Percentiles rank a stretch among this genome's conserved stretches.
phyloP scores from a whole-genome alignment of 2,113 vertebrate genomes.

The Bubo scandiacus region DNA sequence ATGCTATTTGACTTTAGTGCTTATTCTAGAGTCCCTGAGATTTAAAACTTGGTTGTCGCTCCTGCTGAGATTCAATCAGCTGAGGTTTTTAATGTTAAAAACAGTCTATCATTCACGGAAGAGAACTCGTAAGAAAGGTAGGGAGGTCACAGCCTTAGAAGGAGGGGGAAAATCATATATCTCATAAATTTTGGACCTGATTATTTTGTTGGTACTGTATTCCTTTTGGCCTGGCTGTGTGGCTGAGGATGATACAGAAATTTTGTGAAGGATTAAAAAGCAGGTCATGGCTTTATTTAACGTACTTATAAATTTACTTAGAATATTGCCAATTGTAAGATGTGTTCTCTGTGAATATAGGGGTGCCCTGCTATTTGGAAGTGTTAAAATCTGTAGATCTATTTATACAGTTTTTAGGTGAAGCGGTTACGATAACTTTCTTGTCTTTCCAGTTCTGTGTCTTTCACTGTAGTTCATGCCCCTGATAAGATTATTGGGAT shows the following conservation, averaged over 20 bases:
- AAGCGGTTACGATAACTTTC: not conserved
- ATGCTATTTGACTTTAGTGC: not conserved
- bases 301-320: not conserved
- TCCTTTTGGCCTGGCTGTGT: not conserved
- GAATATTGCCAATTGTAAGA: not conserved
- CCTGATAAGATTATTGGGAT: not conserved
- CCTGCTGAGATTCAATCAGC: slow-evolving; percentile 25
- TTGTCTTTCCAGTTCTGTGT: not conserved
- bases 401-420: not conserved
- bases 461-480: not conserved
- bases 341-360: not conserved
- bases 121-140: not conserved
- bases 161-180: not conserved
- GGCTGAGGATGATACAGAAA: not conserved
- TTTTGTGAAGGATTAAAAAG: not conserved
- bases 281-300: not conserved
- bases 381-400: not conserved
- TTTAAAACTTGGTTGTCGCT: not conserved
- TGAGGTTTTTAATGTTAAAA: not conserved
- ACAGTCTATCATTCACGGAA: not conserved
- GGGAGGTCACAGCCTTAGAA: not conserved
- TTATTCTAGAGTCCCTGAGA: not conserved
- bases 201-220: not conserved
- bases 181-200: not conserved
- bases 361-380: not conserved